These are phyloP conservation scores for Rhodophaea formosa DNA, from an alignment of 2,888 invertebrate species.

Conservation along the genomic window DNA sequence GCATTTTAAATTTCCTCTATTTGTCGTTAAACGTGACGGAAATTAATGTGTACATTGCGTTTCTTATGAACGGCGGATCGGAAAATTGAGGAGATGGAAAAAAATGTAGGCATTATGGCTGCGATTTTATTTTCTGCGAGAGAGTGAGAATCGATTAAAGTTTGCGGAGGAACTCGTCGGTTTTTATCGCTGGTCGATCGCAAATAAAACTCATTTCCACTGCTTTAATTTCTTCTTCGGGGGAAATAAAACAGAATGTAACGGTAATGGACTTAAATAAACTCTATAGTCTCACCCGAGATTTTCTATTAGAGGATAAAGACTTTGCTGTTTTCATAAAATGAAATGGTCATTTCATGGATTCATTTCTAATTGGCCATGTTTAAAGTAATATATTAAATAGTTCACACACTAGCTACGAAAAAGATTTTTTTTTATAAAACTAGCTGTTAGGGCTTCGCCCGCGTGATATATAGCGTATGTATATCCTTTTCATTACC, in stretches of 20 bases:
- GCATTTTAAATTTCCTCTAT: constrained; percentile 65
- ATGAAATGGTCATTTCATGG: too few species aligned
- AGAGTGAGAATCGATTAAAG: constrained; percentile 55
- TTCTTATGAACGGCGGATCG: constrained; percentile 40
- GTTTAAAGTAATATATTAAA: too few species aligned
- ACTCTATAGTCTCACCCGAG: background rate
- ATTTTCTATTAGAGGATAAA: background rate
- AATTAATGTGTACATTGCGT: constrained; percentile 75
- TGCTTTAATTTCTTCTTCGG: constrained; percentile 29
- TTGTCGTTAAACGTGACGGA: constrained; percentile 62
- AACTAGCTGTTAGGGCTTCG: too few species aligned
- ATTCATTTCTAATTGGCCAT: too few species aligned
- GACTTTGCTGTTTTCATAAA: too few species aligned
- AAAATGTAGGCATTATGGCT: constrained; percentile 48
- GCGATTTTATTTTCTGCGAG: constrained; percentile 41
- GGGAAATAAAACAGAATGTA: constrained; percentile 41
- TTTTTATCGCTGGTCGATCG: constrained; percentile 48
- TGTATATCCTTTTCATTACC: too few species aligned
- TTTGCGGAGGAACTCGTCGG: constrained; percentile 39
- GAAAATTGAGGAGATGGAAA: constrained; percentile 43
- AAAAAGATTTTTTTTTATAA: too few species aligned
- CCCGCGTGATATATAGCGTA: too few species aligned
- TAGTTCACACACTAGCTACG: too few species aligned
- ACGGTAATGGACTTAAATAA: constrained; percentile 17
- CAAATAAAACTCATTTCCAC: constrained; percentile 50